Percentiles rank a stretch among this genome's conserved stretches.
Conservation (phyloP, 2,888 invertebrate genomes). For the Pterostichus madidus region DNA sequence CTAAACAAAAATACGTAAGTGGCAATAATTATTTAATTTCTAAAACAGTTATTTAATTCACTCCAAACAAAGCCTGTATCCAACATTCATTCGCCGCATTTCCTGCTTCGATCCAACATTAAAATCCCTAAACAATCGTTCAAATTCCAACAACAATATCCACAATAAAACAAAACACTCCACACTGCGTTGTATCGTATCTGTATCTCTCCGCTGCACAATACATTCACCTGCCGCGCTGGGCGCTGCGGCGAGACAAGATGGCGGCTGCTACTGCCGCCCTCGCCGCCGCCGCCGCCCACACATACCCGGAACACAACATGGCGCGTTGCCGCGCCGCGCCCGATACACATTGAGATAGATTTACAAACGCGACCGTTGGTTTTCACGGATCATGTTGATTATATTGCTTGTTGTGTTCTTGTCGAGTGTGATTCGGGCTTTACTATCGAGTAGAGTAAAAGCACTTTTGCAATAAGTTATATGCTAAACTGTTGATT, state of each 20-base stretch:
- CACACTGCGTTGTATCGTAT: not conserved
- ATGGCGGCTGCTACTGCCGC: constrained; percentile 71
- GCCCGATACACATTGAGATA: too few species aligned
- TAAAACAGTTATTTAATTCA: too few species aligned
- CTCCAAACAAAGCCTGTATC: not conserved
- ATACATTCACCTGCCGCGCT: not conserved
- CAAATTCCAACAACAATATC: not conserved
- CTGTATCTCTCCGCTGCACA: not conserved
- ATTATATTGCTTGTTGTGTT: not conserved
- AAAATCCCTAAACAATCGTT: not conserved
- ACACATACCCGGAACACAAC: constrained; percentile 69
- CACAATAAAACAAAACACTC: constrained; percentile 3
- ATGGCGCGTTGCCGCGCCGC: constrained; percentile 51
- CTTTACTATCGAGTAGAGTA: not conserved
- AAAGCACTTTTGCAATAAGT: not conserved
- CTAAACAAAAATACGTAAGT: too few species aligned
- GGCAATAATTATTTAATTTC: too few species aligned
- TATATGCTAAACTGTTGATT: too few species aligned
- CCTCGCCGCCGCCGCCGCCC: constrained; percentile 68
- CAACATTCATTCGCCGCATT: not conserved
- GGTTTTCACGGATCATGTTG: not conserved
- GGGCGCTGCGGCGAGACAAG: constrained; percentile 58
- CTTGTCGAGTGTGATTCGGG: constrained; percentile 71
- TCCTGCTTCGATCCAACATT: not conserved
- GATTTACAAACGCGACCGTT: constrained; percentile 2